phyloP scores from a whole-genome alignment of 2,113 vertebrate genomes.

The Nerophis lumbriciformis region DNA sequence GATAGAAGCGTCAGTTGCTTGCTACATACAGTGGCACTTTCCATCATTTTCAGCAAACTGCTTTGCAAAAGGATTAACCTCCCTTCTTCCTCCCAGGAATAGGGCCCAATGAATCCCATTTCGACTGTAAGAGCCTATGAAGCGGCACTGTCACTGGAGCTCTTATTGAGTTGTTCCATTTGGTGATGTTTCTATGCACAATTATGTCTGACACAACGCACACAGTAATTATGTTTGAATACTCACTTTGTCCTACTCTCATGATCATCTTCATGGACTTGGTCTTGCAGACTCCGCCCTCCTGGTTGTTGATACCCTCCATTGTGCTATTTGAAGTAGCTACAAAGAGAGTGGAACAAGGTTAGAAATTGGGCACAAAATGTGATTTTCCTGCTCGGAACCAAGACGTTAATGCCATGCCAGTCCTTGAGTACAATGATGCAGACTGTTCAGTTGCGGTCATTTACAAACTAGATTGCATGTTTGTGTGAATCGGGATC shows the following conservation, averaged over 20 bases:
- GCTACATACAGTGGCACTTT: too few relatives aligned
- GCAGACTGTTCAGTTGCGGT: neutral
- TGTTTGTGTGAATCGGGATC: too few relatives aligned
- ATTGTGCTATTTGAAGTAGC: conserved; percentile 97
- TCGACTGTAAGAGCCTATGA: too few relatives aligned
- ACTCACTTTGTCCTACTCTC: conserved; percentile 99
- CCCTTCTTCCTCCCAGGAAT: too few relatives aligned
- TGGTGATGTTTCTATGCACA: conserved; percentile 4
- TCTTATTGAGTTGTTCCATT: conserved; percentile 28
- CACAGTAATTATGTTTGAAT: conserved; percentile 24
- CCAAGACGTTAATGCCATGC: too few relatives aligned
- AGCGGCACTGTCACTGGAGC: conserved; percentile 22
- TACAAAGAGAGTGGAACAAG: conserved; percentile 42
- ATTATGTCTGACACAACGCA: conserved; percentile 4
- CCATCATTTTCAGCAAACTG: too few relatives aligned
- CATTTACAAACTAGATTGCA: too few relatives aligned
- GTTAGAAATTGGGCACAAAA: conserved; percentile 15
- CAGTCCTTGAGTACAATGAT: too few relatives aligned
- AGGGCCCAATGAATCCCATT: too few relatives aligned
- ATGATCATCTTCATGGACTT: conserved; percentile 99
- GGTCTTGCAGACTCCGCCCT: conserved; percentile 96
- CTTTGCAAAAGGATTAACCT: too few relatives aligned
- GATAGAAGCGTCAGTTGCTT: too few relatives aligned
- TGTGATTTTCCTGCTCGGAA: neutral
- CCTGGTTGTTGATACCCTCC: conserved; percentile 98